Percentiles rank a stretch among this genome's conserved stretches.
Evolutionary conservation across 2,888 invertebrate species (phyloP).

Genomic region (Frankliniella intonsa): DNA sequence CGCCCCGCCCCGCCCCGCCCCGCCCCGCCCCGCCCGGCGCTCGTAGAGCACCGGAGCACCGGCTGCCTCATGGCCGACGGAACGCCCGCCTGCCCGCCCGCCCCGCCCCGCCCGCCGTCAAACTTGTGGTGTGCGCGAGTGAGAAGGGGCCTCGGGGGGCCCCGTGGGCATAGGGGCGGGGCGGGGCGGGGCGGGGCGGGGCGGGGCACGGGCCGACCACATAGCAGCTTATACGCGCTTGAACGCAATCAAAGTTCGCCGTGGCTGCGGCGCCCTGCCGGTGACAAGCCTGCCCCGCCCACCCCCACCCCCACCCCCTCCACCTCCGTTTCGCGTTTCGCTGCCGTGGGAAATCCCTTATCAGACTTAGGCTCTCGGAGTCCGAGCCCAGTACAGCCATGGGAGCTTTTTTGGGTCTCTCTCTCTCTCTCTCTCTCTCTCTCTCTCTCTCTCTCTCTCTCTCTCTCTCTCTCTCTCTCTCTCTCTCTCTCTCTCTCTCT

Average conservation of each 20-base stretch:
- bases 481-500: too few relatives aligned
- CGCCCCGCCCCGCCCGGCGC: too few relatives aligned
- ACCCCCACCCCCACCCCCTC: background rate
- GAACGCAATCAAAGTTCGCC: conserved; percentile 22
- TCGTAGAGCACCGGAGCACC: too few relatives aligned
- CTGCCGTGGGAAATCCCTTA: background rate
- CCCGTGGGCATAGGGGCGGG: too few relatives aligned
- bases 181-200: background rate
- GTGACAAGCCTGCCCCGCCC: background rate
- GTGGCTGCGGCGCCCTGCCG: background rate
- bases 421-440: background rate
- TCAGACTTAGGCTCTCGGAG: background rate
- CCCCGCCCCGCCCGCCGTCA: too few relatives aligned
- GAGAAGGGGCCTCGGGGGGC: too few relatives aligned
- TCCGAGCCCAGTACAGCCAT: too few relatives aligned
- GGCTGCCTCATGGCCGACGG: too few relatives aligned
- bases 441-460: conserved; percentile 13
- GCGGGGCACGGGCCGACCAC: background rate
- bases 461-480: background rate
- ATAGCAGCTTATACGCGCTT: conserved; percentile 10
- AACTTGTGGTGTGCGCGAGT: too few relatives aligned
- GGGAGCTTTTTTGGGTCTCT: background rate
- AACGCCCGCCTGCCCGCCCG: too few relatives aligned
- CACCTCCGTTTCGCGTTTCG: background rate
- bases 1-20: too few relatives aligned